Base-by-base conservation (phyloP, 2,888 invertebrate species). In the Diarsia rubi region DNA sequence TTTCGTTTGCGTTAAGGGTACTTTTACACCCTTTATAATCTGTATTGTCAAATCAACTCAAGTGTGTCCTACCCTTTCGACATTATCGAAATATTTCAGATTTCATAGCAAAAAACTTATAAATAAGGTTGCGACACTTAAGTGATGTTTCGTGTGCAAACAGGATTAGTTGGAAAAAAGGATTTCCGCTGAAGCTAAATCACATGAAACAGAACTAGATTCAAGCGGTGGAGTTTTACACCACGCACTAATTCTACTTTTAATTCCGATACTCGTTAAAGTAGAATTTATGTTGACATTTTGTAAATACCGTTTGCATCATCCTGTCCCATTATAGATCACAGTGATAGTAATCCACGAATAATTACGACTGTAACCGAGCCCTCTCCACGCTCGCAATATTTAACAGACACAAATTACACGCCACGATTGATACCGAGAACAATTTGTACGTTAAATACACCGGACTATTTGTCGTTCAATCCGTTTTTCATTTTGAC, bases 241-340 rank as follows among this genome's bases (percentile, higher is more conserved):
- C 59, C 62, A 73, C 60, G 68, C 63, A 69, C 69, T 78, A 72
- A 80, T 86, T 82, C 67, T 73, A 81, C 76, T 84, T 84, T 82
- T 83, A 78, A 81, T 82, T 76, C 79, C 68, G 74, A 78, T 75
- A 76, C 77, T 81, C 88, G 81, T 87, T 80, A 82, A 82, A 81
- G 62, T 64, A 37, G 72, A 76, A 84, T 87, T 84, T 83, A 88
- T 82, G 82, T 71, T 79, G 82, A 87, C 86, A 85, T 84, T 88
- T 80, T 62, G 80, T 82, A 82, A 88, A 87, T 86, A 87, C 69
- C 73, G 75, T 79, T 81, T 72, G 71, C 74, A 82, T 81, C 81
- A 75, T 65, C 54, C 68, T 74, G 75, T 68, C 68, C 82, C 68
- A 83, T 78, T 78, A 81, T 84, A 86, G 78, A 75, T 77, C 69